Base-by-base conservation (phyloP, 2,797 vertebrate genomes). In the Borostomias antarcticus region DNA sequence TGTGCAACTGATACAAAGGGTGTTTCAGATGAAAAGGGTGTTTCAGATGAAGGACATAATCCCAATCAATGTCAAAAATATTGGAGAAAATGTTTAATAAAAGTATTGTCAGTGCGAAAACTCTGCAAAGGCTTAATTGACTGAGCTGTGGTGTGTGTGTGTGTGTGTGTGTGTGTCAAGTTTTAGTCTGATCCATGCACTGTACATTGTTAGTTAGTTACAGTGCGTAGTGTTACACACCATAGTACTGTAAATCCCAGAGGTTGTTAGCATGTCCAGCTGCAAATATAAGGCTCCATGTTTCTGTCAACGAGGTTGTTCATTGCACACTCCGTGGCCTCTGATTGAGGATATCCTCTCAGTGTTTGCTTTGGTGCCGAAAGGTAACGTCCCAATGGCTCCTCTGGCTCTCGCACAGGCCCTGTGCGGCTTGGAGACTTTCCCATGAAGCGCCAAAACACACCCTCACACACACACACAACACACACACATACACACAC, bases 271-370 rank as follows among this genome's bases (percentile, higher is more conserved):
- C 82, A 72, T 72, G 66, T 73, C 88, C 91, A 91, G 89, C 90
- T 92, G 89, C 80, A 60, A 51, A 74, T 45, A 5, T 35, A 58
- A 64, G 79, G 56, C 83, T 86, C 86, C 82, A 88, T 92, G 88
- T 91, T 90, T 93, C 91, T 93, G 92, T 93, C 91, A 92, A 88
- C 58, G 75, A 93, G 92, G 81, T 89, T 93, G 92, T 93, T 93
- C 89, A 70, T 78, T 72, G 80, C 86, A 84, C 88, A 87, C 88
- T 89, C 85, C 81, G 75, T 74, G 64, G 80, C 77, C 75, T 83
- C 88, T 93, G 92, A 93, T 93, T 93, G 90, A 93, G 92, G 92
- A 93, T 92, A 92, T 93, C 92, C 92, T 93, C 89, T 84, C 83
- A 82, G 86, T 90, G 86, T 92, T 90, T 87, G 86, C 89, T 90